phyloP scores from a whole-genome alignment of 2,113 vertebrate species.

The Acinonyx jubatus region DNA sequence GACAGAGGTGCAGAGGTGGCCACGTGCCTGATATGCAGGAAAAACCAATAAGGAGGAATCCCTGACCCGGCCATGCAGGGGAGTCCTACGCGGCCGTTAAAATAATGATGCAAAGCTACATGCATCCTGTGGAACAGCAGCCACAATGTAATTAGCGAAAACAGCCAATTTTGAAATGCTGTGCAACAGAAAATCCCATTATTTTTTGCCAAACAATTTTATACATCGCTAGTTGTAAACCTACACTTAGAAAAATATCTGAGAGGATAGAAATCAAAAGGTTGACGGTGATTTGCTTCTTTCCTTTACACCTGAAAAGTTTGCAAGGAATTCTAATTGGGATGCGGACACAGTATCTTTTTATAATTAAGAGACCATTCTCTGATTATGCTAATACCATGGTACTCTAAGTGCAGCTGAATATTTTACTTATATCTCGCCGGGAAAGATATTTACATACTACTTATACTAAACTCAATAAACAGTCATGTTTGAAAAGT shows the following conservation, averaged over 20 bases:
- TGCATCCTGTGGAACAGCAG: neutral
- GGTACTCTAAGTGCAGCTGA: neutral
- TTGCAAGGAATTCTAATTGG: neutral
- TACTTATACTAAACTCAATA: neutral
- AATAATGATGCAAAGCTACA: neutral
- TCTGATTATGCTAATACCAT: neutral
- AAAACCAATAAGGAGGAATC: no score
- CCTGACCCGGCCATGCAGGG: neutral
- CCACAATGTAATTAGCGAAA: neutral
- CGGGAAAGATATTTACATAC: neutral
- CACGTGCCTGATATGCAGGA: no score
- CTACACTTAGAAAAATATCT: neutral
- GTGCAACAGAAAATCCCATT: neutral
- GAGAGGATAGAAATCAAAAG: neutral
- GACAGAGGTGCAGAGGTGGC: accelerated
- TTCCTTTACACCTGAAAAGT: neutral
- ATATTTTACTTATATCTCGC: neutral
- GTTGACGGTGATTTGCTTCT: neutral
- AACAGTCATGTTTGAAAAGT: neutral
- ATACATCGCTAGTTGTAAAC: neutral
- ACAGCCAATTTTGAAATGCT: neutral
- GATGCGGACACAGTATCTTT: neutral
- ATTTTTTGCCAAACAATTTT: neutral
- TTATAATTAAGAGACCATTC: neutral
- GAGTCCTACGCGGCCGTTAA: neutral